Conservation (phyloP, 2,797 vertebrate genomes). For the Adelosebastes latens region DNA sequence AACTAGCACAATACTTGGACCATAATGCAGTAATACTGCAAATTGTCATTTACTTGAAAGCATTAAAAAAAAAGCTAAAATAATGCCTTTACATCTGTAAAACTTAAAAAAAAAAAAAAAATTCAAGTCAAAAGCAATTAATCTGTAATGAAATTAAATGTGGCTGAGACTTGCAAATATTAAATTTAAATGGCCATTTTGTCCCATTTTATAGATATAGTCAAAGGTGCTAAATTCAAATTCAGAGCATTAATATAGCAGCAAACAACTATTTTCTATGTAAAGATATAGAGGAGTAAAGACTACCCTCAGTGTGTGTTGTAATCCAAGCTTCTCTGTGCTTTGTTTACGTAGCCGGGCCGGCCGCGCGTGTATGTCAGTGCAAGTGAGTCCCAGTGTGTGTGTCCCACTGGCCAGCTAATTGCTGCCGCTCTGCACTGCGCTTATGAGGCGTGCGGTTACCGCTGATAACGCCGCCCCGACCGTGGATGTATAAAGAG, state of each 20-base stretch:
- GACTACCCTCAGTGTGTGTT: not conserved
- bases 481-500: not conserved
- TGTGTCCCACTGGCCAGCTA: not conserved
- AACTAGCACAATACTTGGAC: not conserved
- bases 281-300: not conserved
- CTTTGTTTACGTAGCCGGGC: not conserved
- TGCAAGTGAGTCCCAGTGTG: fast-evolving
- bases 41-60: not conserved
- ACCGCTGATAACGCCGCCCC: not conserved
- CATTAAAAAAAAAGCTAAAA: not conserved
- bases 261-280: not conserved
- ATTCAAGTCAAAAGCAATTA: not conserved
- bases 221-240: not conserved
- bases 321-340: not conserved
- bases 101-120: not conserved
- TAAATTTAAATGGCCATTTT: constrained; percentile 1
- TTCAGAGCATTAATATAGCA: not conserved
- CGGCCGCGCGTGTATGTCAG: too few relatives aligned
- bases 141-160: not conserved
- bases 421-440: not conserved
- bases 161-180: not conserved
- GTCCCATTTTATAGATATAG: not conserved
- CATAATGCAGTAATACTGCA: not conserved
- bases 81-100: not conserved
- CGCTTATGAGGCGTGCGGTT: not conserved